Conservation (phyloP, 2,888 invertebrate genomes). For the Microplitis manilae region DNA sequence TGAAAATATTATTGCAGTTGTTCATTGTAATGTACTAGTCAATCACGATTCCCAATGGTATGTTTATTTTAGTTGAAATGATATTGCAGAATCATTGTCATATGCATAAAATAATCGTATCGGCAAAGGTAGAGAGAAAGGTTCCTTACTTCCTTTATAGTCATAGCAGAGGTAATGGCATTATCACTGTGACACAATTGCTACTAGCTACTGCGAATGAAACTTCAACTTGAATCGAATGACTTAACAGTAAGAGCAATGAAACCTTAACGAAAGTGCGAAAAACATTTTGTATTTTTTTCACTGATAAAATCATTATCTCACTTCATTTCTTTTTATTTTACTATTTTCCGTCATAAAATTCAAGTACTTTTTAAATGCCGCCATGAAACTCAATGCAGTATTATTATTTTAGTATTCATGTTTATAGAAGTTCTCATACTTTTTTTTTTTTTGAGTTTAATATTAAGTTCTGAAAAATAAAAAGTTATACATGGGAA, state of each 20-base stretch:
- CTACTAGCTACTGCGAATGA: neutral
- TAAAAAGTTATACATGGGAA: too few relatives aligned
- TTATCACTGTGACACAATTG: slow-evolving; percentile 16
- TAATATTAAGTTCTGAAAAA: neutral
- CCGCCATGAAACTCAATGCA: neutral
- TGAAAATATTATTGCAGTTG: slow-evolving; percentile 7
- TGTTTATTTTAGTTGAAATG: slow-evolving; percentile 9
- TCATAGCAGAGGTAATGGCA: slow-evolving; percentile 9
- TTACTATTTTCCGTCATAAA: neutral
- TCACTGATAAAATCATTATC: neutral
- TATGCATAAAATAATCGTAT: slow-evolving; percentile 24
- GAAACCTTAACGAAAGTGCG: neutral
- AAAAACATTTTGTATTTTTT: neutral
- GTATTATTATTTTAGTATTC: neutral
- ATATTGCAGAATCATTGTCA: neutral
- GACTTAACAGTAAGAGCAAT: neutral
- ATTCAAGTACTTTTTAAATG: neutral
- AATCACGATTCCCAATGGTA: slow-evolving; percentile 1
- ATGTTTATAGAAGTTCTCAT: neutral
- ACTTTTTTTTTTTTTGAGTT: neutral
- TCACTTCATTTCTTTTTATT: neutral
- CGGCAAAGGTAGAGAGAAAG: slow-evolving; percentile 11
- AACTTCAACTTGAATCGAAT: slow-evolving; percentile 7
- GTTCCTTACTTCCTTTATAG: slow-evolving; percentile 9
- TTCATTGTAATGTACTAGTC: slow-evolving; percentile 8